Percentiles rank a stretch among this genome's conserved stretches.
Evolutionary conservation across 1,140 invertebrate genomes (phyloP).

Genomic region (Microplitis demolitor): DNA sequence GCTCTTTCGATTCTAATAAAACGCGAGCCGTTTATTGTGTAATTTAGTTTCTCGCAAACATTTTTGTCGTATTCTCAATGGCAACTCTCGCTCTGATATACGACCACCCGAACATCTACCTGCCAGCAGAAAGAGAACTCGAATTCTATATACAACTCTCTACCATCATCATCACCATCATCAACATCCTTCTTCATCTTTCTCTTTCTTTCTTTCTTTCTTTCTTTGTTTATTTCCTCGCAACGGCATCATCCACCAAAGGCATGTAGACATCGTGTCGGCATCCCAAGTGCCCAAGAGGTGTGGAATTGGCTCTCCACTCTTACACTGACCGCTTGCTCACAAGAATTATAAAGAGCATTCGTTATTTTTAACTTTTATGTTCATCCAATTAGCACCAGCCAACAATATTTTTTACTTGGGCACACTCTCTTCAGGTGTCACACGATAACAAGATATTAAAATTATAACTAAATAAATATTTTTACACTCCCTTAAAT

Average conservation of each 20-base stretch:
- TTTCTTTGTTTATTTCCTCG: slow-evolving; percentile 1
- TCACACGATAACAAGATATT: neutral
- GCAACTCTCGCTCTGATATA: slow-evolving; percentile 29
- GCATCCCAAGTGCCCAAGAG: slow-evolving; percentile 22
- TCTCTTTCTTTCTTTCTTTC: neutral
- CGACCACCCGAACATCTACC: slow-evolving; percentile 34
- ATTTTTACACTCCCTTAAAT: neutral
- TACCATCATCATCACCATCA: too few species aligned
- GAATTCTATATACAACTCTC: too few species aligned
- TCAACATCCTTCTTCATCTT: neutral
- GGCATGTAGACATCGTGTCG: slow-evolving; percentile 34
- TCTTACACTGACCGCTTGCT: neutral
- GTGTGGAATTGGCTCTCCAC: slow-evolving; percentile 5
- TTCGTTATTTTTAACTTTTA: slow-evolving; percentile 15
- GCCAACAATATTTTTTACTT: neutral
- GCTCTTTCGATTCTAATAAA: slow-evolving; percentile 4
- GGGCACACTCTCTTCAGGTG: neutral
- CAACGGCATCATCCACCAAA: slow-evolving; percentile 11
- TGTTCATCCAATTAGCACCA: slow-evolving; percentile 10
- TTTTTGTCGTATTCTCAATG: slow-evolving; percentile 21
- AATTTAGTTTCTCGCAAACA: slow-evolving; percentile 33
- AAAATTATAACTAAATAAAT: neutral
- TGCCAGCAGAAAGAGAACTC: neutral
- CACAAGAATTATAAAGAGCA: slow-evolving; percentile 12
- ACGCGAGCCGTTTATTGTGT: slow-evolving; percentile 30